Base-by-base conservation (phyloP, 2,113 vertebrate species). In the Edolisoma coerulescens region DNA sequence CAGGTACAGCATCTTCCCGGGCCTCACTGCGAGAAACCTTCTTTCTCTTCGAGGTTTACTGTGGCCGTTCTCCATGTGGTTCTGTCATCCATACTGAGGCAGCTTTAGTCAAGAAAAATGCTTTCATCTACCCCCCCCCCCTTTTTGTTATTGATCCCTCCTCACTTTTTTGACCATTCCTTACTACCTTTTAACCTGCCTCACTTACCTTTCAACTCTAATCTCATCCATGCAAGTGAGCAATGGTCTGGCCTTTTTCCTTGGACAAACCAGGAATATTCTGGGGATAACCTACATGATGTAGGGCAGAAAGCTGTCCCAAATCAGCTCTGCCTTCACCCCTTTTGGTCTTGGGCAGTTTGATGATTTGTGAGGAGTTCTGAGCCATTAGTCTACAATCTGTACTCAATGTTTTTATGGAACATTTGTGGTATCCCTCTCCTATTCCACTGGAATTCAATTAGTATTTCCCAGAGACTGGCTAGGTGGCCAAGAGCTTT, bases 1-100 rank as follows among this genome's bases (percentile, higher is more conserved):
- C 99, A 99, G 99, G 99, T 99, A 98, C 39, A 69, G 50, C 52
- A 60, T 65, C 73, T 41, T 64, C 35, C 37, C 11, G 11, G 8
- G 64, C 65, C 28, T 50, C 13, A 2, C 21, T 37, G 23, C 32
- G 45, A 80, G 47, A 33, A 67, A 12, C 28, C 28, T 64, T 23
- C 54, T 52, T 84, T 63, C 35, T 71, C 35, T 49, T 69, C 2
- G 26, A 28, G 67, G 22, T 80, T 47, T 63, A 26, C 28, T 63
- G 60, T 22, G n/a, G 28, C 37, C 84, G 20, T 26, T 69, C 44
- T 47, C 75, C 16, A 2, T 16, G 21, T n/a, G 39, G 4, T 47
- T 85, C 77, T 91, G 39, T 74, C 22, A 26, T 47, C 87, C 24
- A 5, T 42, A 23, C 16, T 1, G 3, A 90, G 24, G 8, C 37